These are phyloP conservation scores for Miopithecus talapoin DNA, from an alignment of 2,797 vertebrate genomes.

Conservation along the genomic window DNA sequence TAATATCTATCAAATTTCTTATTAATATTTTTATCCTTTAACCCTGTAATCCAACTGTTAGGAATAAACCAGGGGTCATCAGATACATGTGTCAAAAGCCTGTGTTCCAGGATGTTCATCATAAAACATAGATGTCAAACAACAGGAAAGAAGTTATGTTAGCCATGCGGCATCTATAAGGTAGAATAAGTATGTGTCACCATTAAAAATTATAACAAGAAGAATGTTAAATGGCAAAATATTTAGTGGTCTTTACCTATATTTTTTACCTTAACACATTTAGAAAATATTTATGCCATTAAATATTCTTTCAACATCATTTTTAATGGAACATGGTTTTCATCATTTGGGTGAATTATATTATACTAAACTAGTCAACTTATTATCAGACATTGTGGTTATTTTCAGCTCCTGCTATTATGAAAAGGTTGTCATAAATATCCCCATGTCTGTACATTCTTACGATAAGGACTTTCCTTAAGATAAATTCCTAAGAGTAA, in stretches of 20 bases:
- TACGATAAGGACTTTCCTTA: not conserved
- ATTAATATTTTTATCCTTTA: not conserved
- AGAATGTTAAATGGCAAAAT: not conserved
- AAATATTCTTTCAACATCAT: not conserved
- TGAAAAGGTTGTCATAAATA: not conserved
- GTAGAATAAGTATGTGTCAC: not conserved
- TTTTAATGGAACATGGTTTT: not conserved
- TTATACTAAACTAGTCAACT: not conserved
- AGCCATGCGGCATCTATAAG: not conserved
- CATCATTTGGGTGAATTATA: not conserved
- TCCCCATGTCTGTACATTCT: not conserved
- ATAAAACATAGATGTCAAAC: not conserved
- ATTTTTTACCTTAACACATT: slow-evolving; percentile 11
- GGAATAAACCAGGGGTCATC: not conserved
- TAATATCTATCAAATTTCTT: not conserved
- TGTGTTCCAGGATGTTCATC: not conserved
- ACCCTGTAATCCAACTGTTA: not conserved
- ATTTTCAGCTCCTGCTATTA: not conserved
- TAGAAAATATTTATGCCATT: not conserved
- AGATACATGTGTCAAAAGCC: not conserved
- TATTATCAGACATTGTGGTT: not conserved
- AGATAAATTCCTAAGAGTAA: not conserved
- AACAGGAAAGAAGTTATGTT: not conserved
- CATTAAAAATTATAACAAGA: not conserved
- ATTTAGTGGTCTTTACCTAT: not conserved